Percentiles rank a stretch among this genome's conserved stretches.
Conservation (phyloP, 2,113 vertebrate genomes). For the Condylura cristata region DNA sequence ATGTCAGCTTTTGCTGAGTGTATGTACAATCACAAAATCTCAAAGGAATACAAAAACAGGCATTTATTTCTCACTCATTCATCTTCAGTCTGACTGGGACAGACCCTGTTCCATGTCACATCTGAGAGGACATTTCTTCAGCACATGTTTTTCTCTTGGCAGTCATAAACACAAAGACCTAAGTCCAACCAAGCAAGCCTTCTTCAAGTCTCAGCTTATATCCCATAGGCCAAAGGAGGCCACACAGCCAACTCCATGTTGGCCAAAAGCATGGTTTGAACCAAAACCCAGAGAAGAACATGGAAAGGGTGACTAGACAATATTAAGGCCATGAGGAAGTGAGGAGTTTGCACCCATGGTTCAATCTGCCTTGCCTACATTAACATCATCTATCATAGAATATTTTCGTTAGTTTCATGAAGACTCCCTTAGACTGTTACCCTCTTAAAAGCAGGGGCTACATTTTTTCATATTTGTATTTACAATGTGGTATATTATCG, state of each 20-base stretch:
- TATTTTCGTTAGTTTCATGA: not conserved
- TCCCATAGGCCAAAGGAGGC: not conserved
- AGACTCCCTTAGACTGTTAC: not conserved
- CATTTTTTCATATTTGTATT: not conserved
- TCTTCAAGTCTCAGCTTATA: not conserved
- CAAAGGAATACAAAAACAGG: not conserved
- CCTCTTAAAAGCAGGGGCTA: not conserved
- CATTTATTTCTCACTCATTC: not conserved
- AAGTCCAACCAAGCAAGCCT: not conserved
- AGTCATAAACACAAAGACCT: not conserved
- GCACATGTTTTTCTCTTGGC: not conserved
- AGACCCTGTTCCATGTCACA: not conserved
- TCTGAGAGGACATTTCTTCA: not conserved
- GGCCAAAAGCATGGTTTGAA: too few species aligned
- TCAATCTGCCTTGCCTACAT: not conserved
- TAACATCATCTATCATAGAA: not conserved
- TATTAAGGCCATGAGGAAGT: not conserved
- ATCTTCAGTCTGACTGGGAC: not conserved
- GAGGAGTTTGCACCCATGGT: not conserved
- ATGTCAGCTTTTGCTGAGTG: not conserved
- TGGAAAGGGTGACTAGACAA: not conserved
- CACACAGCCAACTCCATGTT: not conserved
- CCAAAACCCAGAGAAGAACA: not conserved
- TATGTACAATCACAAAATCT: not conserved
- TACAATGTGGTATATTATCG: not conserved